phyloP scores from a whole-genome alignment of 2,888 invertebrate genomes.

The Morpho deidamia region DNA sequence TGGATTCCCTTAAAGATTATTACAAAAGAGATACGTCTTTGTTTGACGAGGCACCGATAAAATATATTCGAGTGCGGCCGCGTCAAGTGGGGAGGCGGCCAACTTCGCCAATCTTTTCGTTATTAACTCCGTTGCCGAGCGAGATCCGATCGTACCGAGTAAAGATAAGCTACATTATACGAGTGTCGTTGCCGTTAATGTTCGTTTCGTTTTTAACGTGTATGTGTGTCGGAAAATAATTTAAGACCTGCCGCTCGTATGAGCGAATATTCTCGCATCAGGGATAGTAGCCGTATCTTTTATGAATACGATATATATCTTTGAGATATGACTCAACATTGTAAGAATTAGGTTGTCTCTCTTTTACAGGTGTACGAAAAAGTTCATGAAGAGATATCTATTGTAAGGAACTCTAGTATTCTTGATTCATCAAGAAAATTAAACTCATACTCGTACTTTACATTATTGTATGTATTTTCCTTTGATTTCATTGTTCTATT shows the following conservation, averaged over 20 bases:
- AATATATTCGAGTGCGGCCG: conserved; percentile 21
- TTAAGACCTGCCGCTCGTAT: conserved; percentile 1
- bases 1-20: neutral
- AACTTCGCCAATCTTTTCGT: conserved; percentile 25
- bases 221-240: conserved; percentile 18
- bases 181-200: conserved; percentile 6
- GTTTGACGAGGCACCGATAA: conserved; percentile 18
- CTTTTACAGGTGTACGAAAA: too few relatives aligned
- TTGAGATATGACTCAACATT: too few relatives aligned
- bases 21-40: conserved; percentile 5
- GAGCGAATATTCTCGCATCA: too few relatives aligned
- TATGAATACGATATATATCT: too few relatives aligned
- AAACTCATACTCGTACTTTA: too few relatives aligned
- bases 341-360: too few relatives aligned
- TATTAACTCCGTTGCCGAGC: conserved; percentile 17
- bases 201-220: conserved; percentile 23
- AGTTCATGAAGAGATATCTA: too few relatives aligned
- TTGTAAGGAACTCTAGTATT: too few relatives aligned
- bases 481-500: too few relatives aligned
- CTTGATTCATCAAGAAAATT: too few relatives aligned
- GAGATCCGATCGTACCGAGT: conserved; percentile 10
- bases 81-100: conserved; percentile 20
- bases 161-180: neutral
- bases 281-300: too few relatives aligned
- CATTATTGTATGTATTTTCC: too few relatives aligned